Conservation (phyloP, 2,888 invertebrate species). For the Choristoneura rosaceana region DNA sequence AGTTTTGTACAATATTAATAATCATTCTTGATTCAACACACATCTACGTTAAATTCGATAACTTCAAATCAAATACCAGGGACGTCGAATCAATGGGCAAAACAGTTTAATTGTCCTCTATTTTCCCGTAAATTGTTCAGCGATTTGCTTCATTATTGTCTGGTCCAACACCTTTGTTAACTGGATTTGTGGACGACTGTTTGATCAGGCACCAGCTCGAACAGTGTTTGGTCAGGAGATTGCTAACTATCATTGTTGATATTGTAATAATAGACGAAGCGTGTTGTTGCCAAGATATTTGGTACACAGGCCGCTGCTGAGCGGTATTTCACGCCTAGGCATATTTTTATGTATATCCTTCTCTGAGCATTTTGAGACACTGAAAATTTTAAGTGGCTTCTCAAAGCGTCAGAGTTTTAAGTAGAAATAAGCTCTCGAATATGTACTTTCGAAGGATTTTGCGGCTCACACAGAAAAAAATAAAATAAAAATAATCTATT, state of each 20-base stretch:
- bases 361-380: background rate
- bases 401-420: background rate
- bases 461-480: background rate
- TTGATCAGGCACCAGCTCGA: constrained; percentile 24
- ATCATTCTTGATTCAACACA: background rate
- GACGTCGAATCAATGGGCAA: background rate
- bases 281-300: constrained; percentile 25
- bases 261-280: constrained; percentile 20
- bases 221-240: constrained; percentile 23
- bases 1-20: background rate
- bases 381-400: background rate
- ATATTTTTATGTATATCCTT: background rate
- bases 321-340: background rate
- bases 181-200: constrained; percentile 28
- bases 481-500: constrained; percentile 16
- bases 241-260: constrained; percentile 27
- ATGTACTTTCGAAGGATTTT: constrained; percentile 7
- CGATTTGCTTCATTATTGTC: constrained; percentile 25
- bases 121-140: constrained; percentile 14
- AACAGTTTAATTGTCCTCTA: constrained; percentile 13
- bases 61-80: constrained; percentile 3
- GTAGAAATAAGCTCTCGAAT: constrained; percentile 4
- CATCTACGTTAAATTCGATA: background rate
- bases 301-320: background rate
- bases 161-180: constrained; percentile 20